A percentile compares a stretch with the other conserved stretches of the same genome.
Conservation (phyloP, 1,140 invertebrate species). For the Aphaenogaster rudis region DNA sequence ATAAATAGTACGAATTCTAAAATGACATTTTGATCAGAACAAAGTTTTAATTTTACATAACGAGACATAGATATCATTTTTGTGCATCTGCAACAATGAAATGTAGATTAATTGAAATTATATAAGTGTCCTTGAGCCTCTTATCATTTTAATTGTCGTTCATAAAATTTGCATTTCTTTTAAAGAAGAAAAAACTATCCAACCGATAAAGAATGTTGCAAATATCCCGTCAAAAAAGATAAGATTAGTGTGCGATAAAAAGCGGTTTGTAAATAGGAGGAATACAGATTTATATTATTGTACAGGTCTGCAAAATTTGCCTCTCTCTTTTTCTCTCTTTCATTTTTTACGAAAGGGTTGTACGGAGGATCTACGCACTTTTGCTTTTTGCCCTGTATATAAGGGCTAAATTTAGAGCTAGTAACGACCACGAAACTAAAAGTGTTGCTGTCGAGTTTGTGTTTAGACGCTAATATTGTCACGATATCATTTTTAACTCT, state of each 20-base stretch:
- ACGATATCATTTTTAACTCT: slow-evolving; percentile 10
- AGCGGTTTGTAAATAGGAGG: background rate
- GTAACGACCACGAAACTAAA: slow-evolving; percentile 38
- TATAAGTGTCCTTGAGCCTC: background rate
- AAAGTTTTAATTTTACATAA: background rate
- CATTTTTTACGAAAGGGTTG: background rate
- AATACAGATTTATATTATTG: slow-evolving; percentile 19
- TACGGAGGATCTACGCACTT: background rate
- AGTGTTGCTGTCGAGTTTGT: slow-evolving; percentile 19
- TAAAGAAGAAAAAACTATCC: background rate
- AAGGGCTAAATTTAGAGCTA: slow-evolving; percentile 35
- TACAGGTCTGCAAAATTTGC: background rate
- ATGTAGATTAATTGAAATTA: background rate
- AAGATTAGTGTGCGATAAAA: slow-evolving; percentile 5
- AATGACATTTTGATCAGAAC: background rate
- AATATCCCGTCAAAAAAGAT: background rate
- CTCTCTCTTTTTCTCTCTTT: background rate
- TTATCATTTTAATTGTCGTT: background rate
- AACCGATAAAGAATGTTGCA: background rate
- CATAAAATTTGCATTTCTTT: background rate
- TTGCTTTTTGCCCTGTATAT: slow-evolving; percentile 14
- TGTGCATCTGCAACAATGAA: background rate
- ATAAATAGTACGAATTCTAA: background rate
- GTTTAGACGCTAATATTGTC: slow-evolving; percentile 40
- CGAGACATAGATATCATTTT: background rate